These are phyloP conservation scores for Hydrozoanthus tunicans DNA, from an alignment of 64 coral and sea anemone species.

Conservation along the genomic window DNA sequence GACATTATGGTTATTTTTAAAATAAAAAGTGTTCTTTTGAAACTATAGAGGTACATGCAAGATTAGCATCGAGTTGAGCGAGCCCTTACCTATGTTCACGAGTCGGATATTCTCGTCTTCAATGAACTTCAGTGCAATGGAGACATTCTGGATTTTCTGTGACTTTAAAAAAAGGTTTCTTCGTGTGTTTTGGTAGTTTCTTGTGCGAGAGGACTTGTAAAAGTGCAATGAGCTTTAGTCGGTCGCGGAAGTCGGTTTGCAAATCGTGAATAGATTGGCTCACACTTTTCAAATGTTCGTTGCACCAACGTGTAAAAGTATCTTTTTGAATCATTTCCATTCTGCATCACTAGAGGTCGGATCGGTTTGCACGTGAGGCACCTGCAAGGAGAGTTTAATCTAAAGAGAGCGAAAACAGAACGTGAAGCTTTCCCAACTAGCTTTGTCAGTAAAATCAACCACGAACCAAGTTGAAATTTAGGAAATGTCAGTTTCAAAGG, in stretches of 20 bases:
- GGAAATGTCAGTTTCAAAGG: too few species aligned
- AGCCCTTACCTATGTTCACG: conserved; percentile 95
- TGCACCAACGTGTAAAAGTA: conserved; percentile 99
- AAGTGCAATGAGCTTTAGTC: conserved; percentile 91
- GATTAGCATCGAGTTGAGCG: neutral
- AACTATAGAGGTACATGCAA: neutral
- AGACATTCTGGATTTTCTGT: conserved; percentile 97
- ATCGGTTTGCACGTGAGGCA: conserved; percentile 75
- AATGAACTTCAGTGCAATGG: conserved; percentile 96
- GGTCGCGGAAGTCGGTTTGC: conserved; percentile 94
- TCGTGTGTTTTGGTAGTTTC: conserved; percentile 76
- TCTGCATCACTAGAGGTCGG: conserved; percentile 96
- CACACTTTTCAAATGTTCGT: conserved; percentile 98
- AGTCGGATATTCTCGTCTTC: conserved; percentile 96
- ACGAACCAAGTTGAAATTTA: too few species aligned
- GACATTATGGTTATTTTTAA: neutral
- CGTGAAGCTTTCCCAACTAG: neutral
- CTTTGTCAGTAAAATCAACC: too few species aligned
- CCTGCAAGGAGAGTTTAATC: conserved; percentile 50
- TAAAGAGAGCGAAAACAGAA: conserved; percentile 10
- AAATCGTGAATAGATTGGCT: conserved; percentile 91
- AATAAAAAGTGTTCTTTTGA: neutral
- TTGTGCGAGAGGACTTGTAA: conserved; percentile 98
- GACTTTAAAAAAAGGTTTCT: conserved; percentile 94
- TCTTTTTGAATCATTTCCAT: conserved; percentile 98